A percentile compares a stretch with the other conserved stretches of the same genome.
These are phyloP conservation scores for Escarpia spicata DNA, from an alignment of 2,888 invertebrate genomes.

Conservation along the genomic window DNA sequence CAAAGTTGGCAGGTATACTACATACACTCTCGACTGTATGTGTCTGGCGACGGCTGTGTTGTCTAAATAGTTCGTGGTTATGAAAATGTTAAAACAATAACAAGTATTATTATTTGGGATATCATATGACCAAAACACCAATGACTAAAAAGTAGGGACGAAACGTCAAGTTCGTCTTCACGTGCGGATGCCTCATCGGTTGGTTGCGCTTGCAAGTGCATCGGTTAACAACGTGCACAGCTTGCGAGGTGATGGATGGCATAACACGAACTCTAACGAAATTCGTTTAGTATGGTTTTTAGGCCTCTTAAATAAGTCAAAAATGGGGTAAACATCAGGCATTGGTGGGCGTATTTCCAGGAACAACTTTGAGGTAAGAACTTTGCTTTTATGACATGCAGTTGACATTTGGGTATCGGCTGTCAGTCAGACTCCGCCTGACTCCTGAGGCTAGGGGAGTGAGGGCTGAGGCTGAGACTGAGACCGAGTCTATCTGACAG, in stretches of 20 bases:
- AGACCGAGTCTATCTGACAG: not conserved
- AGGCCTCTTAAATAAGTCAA: not conserved
- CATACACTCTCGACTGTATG: too few relatives aligned
- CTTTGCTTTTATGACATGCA: not conserved
- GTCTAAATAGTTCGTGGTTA: too few relatives aligned
- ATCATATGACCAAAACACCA: too few relatives aligned
- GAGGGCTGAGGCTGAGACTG: not conserved
- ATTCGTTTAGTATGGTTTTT: not conserved
- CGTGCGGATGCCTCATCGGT: slow-evolving; percentile 9
- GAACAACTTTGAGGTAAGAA: slow-evolving; percentile 10
- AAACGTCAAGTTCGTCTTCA: not conserved
- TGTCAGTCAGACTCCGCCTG: not conserved
- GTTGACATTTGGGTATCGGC: not conserved
- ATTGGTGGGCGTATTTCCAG: not conserved
- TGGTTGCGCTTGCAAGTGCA: not conserved
- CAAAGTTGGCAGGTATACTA: too few relatives aligned
- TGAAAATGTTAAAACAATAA: too few relatives aligned
- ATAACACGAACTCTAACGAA: not conserved
- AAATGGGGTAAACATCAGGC: not conserved
- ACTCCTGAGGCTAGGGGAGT: not conserved
- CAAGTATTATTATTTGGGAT: too few relatives aligned
- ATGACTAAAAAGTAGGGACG: too few relatives aligned
- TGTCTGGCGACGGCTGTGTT: too few relatives aligned
- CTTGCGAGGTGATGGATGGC: not conserved
- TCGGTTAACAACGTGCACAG: not conserved